These are phyloP conservation scores for Notarius lentiginosus DNA, from an alignment of 2,113 vertebrate species.

Conservation along the genomic window DNA sequence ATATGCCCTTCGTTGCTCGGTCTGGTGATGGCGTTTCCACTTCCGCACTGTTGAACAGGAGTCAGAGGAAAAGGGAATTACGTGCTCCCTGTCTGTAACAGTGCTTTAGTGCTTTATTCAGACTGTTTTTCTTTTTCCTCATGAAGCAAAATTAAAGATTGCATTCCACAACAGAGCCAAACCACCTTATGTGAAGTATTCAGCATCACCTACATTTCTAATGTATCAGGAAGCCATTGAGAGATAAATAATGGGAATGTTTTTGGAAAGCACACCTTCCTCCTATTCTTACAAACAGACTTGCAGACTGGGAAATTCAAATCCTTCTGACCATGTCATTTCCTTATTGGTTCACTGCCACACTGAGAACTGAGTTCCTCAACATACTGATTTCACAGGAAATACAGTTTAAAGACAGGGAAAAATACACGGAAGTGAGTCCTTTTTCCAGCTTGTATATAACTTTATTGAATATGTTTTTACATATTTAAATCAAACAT, in stretches of 20 bases:
- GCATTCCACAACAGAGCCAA: background rate
- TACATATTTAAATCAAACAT: background rate
- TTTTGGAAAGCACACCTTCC: slow-evolving; percentile 77
- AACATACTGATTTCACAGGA: background rate
- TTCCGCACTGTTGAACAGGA: slow-evolving; percentile 8
- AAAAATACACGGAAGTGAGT: background rate
- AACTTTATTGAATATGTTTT: slow-evolving; percentile 30
- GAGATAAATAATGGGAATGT: slow-evolving; percentile 57
- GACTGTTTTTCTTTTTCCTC: background rate
- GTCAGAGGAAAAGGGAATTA: slow-evolving; percentile 19
- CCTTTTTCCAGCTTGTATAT: slow-evolving; percentile 5
- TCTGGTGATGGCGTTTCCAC: slow-evolving; percentile 8
- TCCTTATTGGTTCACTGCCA: slow-evolving; percentile 35
- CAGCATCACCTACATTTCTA: background rate
- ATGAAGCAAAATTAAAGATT: background rate
- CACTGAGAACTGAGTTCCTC: background rate
- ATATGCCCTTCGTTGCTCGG: too few species aligned
- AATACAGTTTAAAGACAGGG: background rate
- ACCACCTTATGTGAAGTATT: background rate
- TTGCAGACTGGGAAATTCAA: slow-evolving; percentile 56
- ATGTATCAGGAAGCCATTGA: slow-evolving; percentile 58
- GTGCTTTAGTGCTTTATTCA: background rate
- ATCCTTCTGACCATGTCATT: slow-evolving; percentile 31
- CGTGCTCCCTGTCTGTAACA: background rate
- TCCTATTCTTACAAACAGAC: slow-evolving; percentile 42